phyloP scores from a whole-genome alignment of 2,113 vertebrate species.

The Hippopotamus amphibius region DNA sequence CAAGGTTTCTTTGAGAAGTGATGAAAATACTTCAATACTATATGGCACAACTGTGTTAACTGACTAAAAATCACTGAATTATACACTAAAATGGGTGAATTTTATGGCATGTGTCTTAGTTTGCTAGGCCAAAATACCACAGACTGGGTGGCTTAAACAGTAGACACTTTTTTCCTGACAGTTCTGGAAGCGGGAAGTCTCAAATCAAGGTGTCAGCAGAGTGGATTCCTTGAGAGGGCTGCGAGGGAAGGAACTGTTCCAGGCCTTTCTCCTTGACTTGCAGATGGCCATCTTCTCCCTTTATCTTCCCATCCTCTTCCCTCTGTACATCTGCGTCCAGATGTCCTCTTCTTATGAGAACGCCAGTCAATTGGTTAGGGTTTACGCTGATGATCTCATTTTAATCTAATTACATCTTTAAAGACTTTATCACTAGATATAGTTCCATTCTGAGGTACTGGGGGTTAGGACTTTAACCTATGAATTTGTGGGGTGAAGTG shows the following conservation, averaged over 20 bases:
- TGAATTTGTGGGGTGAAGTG: neutral
- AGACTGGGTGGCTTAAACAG: neutral
- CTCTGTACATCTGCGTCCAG: neutral
- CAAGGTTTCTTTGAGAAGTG: neutral
- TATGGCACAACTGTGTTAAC: neutral
- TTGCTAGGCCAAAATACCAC: neutral
- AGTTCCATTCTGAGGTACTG: neutral
- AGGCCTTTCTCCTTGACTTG: neutral
- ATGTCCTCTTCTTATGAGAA: neutral
- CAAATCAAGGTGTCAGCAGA: neutral
- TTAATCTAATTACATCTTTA: neutral
- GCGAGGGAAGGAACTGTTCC: neutral
- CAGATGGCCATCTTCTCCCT: neutral
- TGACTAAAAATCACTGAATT: neutral
- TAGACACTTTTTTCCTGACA: neutral
- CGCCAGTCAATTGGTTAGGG: neutral
- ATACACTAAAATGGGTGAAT: neutral
- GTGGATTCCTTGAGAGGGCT: neutral
- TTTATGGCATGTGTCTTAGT: neutral
- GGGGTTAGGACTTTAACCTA: neutral
- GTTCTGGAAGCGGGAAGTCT: neutral
- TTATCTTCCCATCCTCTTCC: neutral
- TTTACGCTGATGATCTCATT: neutral
- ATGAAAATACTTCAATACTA: slow-evolving; percentile 28
- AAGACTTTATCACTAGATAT: neutral